These are phyloP conservation scores for Hemiscyllium ocellatum DNA, from an alignment of 2,113 vertebrate genomes.

Conservation along the genomic window DNA sequence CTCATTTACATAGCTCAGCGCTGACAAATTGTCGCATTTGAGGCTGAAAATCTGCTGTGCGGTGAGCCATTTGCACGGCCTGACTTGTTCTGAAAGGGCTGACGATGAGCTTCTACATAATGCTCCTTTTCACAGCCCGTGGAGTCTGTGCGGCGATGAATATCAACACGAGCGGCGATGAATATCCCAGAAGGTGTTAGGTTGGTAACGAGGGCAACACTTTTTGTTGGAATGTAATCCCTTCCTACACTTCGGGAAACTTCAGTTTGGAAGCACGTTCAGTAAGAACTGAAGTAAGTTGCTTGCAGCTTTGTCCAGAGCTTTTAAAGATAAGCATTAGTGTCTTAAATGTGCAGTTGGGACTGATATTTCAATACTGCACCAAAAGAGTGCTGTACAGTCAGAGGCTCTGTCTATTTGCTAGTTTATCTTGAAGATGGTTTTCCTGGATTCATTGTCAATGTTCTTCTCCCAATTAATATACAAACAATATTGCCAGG, in stretches of 20 bases:
- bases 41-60: conserved; percentile 59
- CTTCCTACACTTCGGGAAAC: not conserved
- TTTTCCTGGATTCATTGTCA: not conserved
- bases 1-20: conserved; percentile 75
- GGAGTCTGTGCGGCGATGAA: conserved; percentile 62
- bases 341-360: not conserved
- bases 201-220: not conserved
- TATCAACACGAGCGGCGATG: conserved; percentile 54
- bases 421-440: not conserved
- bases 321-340: not conserved
- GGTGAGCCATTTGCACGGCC: conserved; percentile 59
- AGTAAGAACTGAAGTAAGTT: not conserved
- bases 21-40: conserved; percentile 78
- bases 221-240: not conserved
- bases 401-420: not conserved
- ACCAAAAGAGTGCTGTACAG: not conserved
- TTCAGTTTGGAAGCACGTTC: not conserved
- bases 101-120: conserved; percentile 69
- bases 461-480: not conserved
- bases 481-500: not conserved
- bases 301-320: not conserved
- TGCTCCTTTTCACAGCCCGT: conserved; percentile 59
- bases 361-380: not conserved
- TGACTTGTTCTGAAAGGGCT: conserved; percentile 60
- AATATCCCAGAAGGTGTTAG: not conserved